Conservation (phyloP, 2,113 vertebrate genomes). For the Ptyas mucosa region DNA sequence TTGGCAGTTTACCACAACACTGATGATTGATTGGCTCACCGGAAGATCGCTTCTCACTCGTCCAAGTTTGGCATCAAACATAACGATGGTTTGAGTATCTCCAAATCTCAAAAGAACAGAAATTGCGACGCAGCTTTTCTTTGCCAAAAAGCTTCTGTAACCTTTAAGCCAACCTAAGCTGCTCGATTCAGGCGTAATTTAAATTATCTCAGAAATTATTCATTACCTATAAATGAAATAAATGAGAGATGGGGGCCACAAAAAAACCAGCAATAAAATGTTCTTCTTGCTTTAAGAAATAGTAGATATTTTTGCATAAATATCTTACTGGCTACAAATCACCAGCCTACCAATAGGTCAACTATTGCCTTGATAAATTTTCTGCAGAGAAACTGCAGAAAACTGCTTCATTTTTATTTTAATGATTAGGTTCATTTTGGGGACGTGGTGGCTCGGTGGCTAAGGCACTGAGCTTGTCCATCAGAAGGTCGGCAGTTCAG, state of each 20-base stretch:
- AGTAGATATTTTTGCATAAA: constrained; percentile 58
- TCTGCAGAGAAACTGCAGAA: constrained; percentile 49
- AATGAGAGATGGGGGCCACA: not conserved
- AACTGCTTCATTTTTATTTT: constrained; percentile 68
- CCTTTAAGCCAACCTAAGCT: not conserved
- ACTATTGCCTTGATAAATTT: constrained; percentile 53
- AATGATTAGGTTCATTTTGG: constrained; percentile 51
- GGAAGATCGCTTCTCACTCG: not conserved
- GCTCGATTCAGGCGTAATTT: constrained; percentile 1
- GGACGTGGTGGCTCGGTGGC: too few relatives aligned
- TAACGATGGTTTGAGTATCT: not conserved
- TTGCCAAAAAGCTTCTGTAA: constrained; percentile 19
- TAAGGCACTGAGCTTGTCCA: too few relatives aligned
- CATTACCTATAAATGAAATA: constrained; percentile 17
- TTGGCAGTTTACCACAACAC: not conserved
- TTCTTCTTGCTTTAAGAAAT: constrained; percentile 40
- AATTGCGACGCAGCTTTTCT: not conserved
- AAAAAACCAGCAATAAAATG: constrained; percentile 44
- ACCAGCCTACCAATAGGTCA: constrained; percentile 35
- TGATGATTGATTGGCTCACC: not conserved
- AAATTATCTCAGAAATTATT: constrained; percentile 38
- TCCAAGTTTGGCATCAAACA: not conserved
- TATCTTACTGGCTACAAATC: constrained; percentile 56
- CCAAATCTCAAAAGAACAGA: not conserved
- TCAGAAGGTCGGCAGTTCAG: too few relatives aligned